phyloP scores from a whole-genome alignment of 2,113 vertebrate genomes.

The Blennius ocellaris region DNA sequence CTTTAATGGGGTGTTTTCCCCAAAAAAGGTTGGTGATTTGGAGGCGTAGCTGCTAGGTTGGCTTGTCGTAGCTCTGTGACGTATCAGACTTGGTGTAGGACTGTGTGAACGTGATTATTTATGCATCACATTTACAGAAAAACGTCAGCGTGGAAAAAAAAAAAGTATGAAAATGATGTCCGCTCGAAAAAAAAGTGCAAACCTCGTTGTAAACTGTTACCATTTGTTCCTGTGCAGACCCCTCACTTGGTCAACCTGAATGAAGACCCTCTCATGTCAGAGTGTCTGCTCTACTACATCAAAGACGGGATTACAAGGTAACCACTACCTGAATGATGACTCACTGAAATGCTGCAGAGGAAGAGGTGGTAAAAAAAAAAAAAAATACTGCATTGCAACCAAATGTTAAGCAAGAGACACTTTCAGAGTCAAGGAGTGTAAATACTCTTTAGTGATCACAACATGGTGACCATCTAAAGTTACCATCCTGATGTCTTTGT shows the following conservation, averaged over 20 bases:
- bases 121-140: neutral
- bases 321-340: conserved; percentile 31
- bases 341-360: conserved; percentile 21
- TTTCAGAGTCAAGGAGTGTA: conserved; percentile 3
- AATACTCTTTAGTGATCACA: conserved; percentile 29
- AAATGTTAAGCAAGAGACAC: conserved; percentile 11
- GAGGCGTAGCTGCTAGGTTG: conserved; percentile 31
- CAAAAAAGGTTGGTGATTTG: conserved; percentile 90
- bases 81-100: conserved; percentile 10
- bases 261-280: conserved; percentile 98
- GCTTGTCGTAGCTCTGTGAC: conserved; percentile 29
- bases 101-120: neutral
- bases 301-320: conserved; percentile 99
- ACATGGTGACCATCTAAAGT: conserved; percentile 29
- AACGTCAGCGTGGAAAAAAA: neutral
- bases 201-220: too few species aligned
- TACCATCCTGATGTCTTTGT: conserved; percentile 25
- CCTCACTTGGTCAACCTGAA: conserved; percentile 99
- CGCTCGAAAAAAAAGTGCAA: too few species aligned
- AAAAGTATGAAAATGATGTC: neutral
- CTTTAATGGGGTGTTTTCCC: conserved; percentile 93
- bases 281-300: conserved; percentile 99
- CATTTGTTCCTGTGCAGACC: conserved; percentile 82
- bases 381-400: conserved; percentile 18
- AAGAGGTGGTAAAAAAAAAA: conserved; percentile 17